A percentile compares a stretch with the other conserved stretches of the same genome.
Evolutionary conservation across 1,140 invertebrate species (phyloP).

Genomic region (Dendroctonus ponderosae): DNA sequence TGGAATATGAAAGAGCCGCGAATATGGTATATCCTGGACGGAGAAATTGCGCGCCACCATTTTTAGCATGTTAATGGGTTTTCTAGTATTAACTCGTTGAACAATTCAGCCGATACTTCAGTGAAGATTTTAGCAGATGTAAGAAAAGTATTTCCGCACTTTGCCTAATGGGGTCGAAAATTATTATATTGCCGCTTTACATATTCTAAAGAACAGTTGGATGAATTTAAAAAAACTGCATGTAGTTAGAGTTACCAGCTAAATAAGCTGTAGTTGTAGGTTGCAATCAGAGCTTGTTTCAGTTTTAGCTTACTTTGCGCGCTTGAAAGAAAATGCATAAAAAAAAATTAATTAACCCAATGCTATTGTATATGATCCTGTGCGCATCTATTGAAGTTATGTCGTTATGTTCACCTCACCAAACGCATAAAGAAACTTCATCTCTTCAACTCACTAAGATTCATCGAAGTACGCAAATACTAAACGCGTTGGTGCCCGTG

Average conservation of each 20-base stretch:
- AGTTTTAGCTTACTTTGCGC: no score
- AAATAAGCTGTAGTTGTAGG: no score
- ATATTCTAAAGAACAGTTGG: no score
- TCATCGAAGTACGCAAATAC: no score
- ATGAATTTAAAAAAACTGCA: no score
- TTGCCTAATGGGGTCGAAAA: background rate
- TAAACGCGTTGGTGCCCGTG: background rate
- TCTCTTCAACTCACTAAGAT: background rate
- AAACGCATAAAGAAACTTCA: background rate
- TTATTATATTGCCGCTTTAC: no score
- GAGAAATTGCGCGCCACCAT: conserved; percentile 46
- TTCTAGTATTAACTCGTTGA: background rate
- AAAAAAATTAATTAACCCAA: no score
- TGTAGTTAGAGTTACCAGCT: no score
- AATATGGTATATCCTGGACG: conserved; percentile 45
- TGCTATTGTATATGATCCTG: no score
- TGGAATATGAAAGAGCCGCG: conserved; percentile 44
- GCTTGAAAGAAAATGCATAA: no score
- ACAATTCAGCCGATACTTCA: background rate
- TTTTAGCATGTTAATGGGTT: conserved; percentile 16
- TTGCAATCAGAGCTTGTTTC: no score
- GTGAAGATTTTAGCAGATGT: background rate
- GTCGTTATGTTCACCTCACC: background rate
- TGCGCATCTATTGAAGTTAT: no score
- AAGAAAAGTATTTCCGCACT: background rate